A percentile compares a stretch with the other conserved stretches of the same genome.
phyloP scores from a whole-genome alignment of 2,888 invertebrate genomes.

The Megamerina dolium region DNA sequence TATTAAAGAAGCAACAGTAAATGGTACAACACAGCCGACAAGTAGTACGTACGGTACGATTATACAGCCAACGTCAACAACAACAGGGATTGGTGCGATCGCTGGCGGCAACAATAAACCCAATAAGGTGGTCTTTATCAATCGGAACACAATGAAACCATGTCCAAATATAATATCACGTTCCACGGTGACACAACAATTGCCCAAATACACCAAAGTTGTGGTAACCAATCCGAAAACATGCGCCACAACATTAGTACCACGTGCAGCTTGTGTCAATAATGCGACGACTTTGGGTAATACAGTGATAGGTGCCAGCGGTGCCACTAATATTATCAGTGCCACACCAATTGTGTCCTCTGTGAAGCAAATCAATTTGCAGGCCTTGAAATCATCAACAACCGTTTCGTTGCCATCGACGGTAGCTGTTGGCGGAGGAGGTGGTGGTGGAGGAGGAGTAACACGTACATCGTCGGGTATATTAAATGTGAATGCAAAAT shows the following conservation, averaged over 20 bases:
- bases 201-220: conserved; percentile 36
- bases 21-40: conserved; percentile 12
- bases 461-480: conserved; percentile 20
- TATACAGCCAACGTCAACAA: conserved; percentile 2
- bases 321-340: conserved; percentile 5
- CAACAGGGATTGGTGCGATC: conserved; percentile 27
- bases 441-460: too few species aligned
- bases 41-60: conserved; percentile 4
- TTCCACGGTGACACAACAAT: conserved; percentile 28
- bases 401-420: conserved; percentile 12
- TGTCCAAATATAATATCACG: conserved; percentile 38
- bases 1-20: conserved; percentile 32
- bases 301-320: too few species aligned
- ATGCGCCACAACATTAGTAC: conserved; percentile 25
- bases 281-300: conserved; percentile 4
- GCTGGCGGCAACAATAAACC: conserved; percentile 24
- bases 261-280: conserved; percentile 20
- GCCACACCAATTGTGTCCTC: conserved; percentile 25
- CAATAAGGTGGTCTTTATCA: conserved; percentile 46
- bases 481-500: conserved; percentile 26
- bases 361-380: conserved; percentile 31
- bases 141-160: conserved; percentile 45
- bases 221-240: conserved; percentile 36
- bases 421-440: too few species aligned
- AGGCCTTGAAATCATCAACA: conserved; percentile 21